Conservation (phyloP, 2,113 vertebrate species). For the Epinephelus cyanopodus region DNA sequence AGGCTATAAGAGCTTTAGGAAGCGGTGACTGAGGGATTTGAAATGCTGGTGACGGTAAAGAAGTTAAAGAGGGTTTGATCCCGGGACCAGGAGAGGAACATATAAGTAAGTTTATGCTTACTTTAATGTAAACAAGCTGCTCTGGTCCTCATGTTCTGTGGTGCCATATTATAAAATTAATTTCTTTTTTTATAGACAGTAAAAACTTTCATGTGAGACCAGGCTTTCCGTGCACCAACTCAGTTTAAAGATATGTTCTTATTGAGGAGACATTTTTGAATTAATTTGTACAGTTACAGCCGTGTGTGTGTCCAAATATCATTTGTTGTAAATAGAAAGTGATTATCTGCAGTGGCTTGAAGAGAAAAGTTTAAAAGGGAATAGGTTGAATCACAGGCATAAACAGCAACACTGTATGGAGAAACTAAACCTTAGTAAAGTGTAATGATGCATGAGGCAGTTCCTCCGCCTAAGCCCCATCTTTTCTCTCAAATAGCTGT, state of each 20-base stretch:
- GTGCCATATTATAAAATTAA: neutral
- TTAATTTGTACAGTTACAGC: neutral
- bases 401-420: constrained; percentile 17
- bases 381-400: constrained; percentile 11
- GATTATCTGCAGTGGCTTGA: neutral
- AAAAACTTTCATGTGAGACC: neutral
- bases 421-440: constrained; percentile 40
- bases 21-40: neutral
- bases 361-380: neutral
- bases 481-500: constrained; percentile 84
- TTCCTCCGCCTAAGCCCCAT: constrained; percentile 75
- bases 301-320: neutral
- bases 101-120: neutral
- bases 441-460: constrained; percentile 60
- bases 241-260: neutral
- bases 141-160: neutral
- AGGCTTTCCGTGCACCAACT: neutral
- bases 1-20: neutral
- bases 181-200: neutral
- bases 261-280: neutral
- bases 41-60: neutral
- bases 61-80: neutral
- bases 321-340: neutral
- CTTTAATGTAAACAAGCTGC: neutral
- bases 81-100: neutral